Percentiles rank a stretch among this genome's conserved stretches.
Evolutionary conservation across 2,888 invertebrate species (phyloP).

Genomic region (Acholoe squamosa): DNA sequence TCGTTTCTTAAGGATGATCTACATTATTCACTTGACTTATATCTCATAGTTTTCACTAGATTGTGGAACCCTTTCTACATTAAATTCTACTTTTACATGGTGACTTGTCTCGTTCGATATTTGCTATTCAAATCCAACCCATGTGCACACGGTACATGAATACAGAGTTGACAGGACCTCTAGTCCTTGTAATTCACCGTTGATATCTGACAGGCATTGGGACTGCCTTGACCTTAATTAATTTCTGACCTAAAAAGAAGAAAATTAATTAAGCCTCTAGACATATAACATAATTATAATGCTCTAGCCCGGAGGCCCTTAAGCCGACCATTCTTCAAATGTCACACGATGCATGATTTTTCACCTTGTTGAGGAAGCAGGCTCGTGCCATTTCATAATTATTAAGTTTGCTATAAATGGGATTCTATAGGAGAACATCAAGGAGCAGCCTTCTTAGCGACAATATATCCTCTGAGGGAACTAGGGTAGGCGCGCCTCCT

Average conservation of each 20-base stretch:
- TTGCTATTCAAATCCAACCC: no score
- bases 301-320: neutral
- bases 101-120: no score
- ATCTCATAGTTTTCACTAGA: no score
- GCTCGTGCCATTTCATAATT: no score
- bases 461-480: neutral
- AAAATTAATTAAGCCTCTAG: slow-evolving; percentile 17
- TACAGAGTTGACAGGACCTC: no score
- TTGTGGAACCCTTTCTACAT: no score
- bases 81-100: no score
- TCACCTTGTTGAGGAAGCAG: neutral
- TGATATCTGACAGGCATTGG: neutral
- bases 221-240: neutral
- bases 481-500: no score
- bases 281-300: slow-evolving; percentile 14
- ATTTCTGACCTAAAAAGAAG: slow-evolving; percentile 2
- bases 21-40: no score
- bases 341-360: neutral
- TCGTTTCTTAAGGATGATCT: no score
- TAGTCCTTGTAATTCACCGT: neutral
- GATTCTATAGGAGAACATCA: neutral
- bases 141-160: no score
- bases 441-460: neutral
- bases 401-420: neutral
- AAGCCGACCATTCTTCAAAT: neutral